phyloP scores from a whole-genome alignment of 2,888 invertebrate genomes.

The Ceratothoa steindachneri region DNA sequence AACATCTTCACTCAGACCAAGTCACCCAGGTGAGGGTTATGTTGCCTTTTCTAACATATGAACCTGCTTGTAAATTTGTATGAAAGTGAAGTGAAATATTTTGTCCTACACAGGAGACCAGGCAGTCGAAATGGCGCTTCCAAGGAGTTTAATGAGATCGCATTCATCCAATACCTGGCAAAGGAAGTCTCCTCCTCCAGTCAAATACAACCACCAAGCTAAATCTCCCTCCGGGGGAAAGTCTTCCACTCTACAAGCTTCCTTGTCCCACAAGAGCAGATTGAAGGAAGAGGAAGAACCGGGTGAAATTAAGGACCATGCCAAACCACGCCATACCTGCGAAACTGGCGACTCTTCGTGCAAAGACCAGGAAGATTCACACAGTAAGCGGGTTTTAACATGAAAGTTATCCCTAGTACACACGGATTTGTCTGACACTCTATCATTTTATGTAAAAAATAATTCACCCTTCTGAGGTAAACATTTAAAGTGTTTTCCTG shows the following conservation, averaged over 20 bases:
- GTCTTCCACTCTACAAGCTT: not conserved
- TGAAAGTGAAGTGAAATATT: not conserved
- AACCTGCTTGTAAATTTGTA: not conserved
- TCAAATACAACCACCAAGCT: not conserved
- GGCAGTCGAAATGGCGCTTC: constrained; percentile 39
- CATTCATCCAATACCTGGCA: constrained; percentile 15
- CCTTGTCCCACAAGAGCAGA: not conserved
- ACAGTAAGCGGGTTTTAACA: not conserved
- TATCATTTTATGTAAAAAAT: too few relatives aligned
- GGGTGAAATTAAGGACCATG: not conserved
- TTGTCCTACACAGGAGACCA: constrained; percentile 27
- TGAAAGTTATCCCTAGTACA: too few relatives aligned
- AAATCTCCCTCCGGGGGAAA: not conserved
- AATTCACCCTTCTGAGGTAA: too few relatives aligned
- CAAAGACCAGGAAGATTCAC: not conserved
- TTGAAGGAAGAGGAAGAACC: not conserved
- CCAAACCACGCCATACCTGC: not conserved
- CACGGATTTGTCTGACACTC: too few relatives aligned
- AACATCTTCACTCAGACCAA: constrained; percentile 19
- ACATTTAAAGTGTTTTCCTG: too few relatives aligned
- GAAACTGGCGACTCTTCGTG: not conserved
- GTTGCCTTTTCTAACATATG: too few relatives aligned
- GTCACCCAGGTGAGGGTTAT: not conserved
- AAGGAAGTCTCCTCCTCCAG: not conserved
- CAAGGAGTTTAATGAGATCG: constrained; percentile 36